phyloP scores from a whole-genome alignment of 2,797 vertebrate species.

The Anguilla pacifica region DNA sequence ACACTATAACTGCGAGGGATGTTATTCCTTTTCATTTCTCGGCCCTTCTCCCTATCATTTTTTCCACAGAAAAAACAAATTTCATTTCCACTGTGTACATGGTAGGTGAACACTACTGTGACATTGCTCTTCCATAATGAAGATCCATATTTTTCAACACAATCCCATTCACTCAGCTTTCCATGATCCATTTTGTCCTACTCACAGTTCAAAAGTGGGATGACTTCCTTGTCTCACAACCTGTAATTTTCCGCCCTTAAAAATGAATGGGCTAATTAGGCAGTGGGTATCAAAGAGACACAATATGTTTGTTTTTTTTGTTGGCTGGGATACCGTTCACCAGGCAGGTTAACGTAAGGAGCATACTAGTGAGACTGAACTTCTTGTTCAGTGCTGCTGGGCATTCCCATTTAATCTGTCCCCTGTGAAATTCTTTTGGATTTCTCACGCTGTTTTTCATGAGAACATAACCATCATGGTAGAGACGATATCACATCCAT shows the following conservation, averaged over 20 bases:
- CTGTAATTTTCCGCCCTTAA: background rate
- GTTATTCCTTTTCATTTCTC: slow-evolving; percentile 1
- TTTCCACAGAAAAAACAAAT: slow-evolving; percentile 14
- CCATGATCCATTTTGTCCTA: background rate
- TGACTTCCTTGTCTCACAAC: background rate
- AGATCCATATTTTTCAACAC: background rate
- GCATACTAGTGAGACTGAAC: background rate
- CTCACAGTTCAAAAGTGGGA: background rate
- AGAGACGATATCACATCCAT: slow-evolving; percentile 18
- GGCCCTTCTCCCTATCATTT: slow-evolving; percentile 1
- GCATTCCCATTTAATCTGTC: background rate
- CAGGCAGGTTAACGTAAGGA: background rate
- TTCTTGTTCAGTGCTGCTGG: background rate
- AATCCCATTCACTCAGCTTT: slow-evolving; percentile 3
- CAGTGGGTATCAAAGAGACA: background rate
- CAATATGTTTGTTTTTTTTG: background rate
- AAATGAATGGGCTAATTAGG: background rate
- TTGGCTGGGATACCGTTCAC: background rate
- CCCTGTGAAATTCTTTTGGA: background rate
- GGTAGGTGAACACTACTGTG: background rate
- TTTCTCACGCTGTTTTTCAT: background rate
- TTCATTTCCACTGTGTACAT: slow-evolving; percentile 18
- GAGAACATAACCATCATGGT: slow-evolving; percentile 13
- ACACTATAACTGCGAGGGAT: slow-evolving; percentile 1
- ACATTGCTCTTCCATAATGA: background rate